Evolutionary conservation across 2,113 vertebrate species (phyloP), one percentile per base, ranked within the genome.

Genomic region (Tor tambroides): DNA sequence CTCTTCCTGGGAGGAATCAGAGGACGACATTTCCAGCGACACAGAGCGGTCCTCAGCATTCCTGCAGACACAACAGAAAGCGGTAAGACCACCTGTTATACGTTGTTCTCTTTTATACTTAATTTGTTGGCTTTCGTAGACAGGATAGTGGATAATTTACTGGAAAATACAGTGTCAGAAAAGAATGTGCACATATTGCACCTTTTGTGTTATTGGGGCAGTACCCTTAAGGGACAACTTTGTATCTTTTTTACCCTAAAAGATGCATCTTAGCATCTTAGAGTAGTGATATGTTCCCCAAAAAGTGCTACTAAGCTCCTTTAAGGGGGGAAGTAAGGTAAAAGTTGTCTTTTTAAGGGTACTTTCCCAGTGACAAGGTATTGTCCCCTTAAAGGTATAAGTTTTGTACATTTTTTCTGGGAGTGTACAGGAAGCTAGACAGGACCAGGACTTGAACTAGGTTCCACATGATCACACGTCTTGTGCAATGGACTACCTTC

Each of bases 21-120:
- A 99, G 90, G 98, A 99, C 77, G 98, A 99, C 88, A 96, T 98
- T 76, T 99, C 98, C 92, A 99, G 98, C 0, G 98, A 99, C 78
- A 96, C 98, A 0, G 98, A 99, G 90, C 96, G 95, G 80, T 95
- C 95, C 32, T 93, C 97, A 0, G 95, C 95, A 9, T 94, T 96
- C 87, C 95, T 99, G 67, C 97, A 95, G 86, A 97, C 98, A 3
- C 93, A 97, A 89, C 96, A 97, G 93, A 98, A 95, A 94, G 98
- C 98, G 90, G 98, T 99, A 91, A 98, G 98, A 96, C 63, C 75
- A 71, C 38, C 28, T 30, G 12, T 14, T 15, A 35, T 54, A 54
- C 15, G 0, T 17, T 54, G n/a, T 77, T 46, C n/a, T 76, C 2
- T 49, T 76, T 76, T 14, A 26, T 49, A 26, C 65, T 49, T 49